These are phyloP conservation scores for Drosophila pruinosa DNA, from an alignment of 1,140 invertebrate genomes.

Conservation along the genomic window DNA sequence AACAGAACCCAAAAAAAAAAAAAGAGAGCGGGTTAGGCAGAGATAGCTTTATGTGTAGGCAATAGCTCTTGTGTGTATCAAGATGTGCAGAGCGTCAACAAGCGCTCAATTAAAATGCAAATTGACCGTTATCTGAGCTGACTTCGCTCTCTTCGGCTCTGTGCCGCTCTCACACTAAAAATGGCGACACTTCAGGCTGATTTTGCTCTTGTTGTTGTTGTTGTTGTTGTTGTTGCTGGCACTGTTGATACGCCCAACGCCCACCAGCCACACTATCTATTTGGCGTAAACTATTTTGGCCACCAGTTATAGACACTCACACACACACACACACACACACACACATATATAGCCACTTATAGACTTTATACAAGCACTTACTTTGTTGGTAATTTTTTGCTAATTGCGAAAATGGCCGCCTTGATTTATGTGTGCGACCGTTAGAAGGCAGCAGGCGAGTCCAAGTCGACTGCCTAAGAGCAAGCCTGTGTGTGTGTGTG, in stretches of 20 bases:
- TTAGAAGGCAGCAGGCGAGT: constrained; percentile 52
- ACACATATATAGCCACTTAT: constrained; percentile 1
- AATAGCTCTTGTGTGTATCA: constrained; percentile 10
- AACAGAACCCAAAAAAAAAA: neutral
- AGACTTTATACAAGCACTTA: constrained; percentile 26
- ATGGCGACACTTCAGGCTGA: constrained; percentile 37
- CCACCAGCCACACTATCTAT: constrained; percentile 23
- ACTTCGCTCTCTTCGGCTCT: neutral
- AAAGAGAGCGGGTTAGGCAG: neutral
- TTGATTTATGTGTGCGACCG: constrained; percentile 76
- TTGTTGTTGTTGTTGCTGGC: constrained; percentile 3
- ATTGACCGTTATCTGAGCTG: constrained; percentile 49
- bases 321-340: constrained; percentile 13
- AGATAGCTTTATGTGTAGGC: constrained; percentile 2
- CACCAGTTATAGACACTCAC: constrained; percentile 1
- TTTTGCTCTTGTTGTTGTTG: neutral
- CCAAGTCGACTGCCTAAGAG: neutral
- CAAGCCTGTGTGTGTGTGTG: neutral
- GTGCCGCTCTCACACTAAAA: constrained; percentile 12
- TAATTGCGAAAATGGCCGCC: constrained; percentile 72
- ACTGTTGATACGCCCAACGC: constrained; percentile 13
- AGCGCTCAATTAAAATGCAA: constrained; percentile 74
- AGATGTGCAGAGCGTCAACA: constrained; percentile 33
- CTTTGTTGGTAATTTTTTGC: constrained; percentile 41
- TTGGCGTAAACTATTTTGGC: constrained; percentile 43